phyloP scores from a whole-genome alignment of 2,888 invertebrate genomes.

The Pristionchus arcanus region DNA sequence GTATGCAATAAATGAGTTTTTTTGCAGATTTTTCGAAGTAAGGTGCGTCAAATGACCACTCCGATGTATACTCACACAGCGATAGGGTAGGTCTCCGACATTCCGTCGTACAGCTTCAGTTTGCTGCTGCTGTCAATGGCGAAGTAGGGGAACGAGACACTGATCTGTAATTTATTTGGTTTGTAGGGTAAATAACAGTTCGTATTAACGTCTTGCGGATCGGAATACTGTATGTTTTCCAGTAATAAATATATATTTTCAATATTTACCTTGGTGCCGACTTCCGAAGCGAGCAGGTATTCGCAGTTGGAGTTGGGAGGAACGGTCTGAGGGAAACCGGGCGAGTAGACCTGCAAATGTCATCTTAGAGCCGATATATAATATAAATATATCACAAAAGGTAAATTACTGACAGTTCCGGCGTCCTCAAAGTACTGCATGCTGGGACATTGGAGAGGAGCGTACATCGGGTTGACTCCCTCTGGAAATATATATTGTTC shows the following conservation, averaged over 20 bases:
- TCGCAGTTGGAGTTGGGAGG: slow-evolving; percentile 23
- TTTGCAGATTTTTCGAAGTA: no score
- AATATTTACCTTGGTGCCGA: not conserved
- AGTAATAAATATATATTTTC: no score
- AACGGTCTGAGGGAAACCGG: slow-evolving; percentile 50
- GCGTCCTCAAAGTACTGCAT: slow-evolving; percentile 42
- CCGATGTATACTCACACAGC: slow-evolving; percentile 15
- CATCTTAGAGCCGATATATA: not conserved
- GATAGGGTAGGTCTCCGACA: slow-evolving; percentile 19
- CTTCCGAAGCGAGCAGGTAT: slow-evolving; percentile 15
- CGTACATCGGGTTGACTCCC: slow-evolving; percentile 5
- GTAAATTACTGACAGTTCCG: not conserved
- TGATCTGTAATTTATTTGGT: not conserved
- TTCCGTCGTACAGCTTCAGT: slow-evolving; percentile 37
- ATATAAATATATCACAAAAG: not conserved
- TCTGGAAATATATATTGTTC: not conserved
- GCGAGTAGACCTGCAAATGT: slow-evolving; percentile 26
- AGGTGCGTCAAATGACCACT: no score
- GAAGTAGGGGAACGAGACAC: slow-evolving; percentile 44
- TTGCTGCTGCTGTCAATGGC: slow-evolving; percentile 1
- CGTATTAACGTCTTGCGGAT: no score
- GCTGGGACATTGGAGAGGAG: slow-evolving; percentile 28
- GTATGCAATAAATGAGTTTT: not conserved
- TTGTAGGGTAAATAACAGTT: no score
- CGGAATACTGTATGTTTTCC: no score